Evolutionary conservation across 2,888 invertebrate genomes (phyloP).

Genomic region (Cremastinae sp.): DNA sequence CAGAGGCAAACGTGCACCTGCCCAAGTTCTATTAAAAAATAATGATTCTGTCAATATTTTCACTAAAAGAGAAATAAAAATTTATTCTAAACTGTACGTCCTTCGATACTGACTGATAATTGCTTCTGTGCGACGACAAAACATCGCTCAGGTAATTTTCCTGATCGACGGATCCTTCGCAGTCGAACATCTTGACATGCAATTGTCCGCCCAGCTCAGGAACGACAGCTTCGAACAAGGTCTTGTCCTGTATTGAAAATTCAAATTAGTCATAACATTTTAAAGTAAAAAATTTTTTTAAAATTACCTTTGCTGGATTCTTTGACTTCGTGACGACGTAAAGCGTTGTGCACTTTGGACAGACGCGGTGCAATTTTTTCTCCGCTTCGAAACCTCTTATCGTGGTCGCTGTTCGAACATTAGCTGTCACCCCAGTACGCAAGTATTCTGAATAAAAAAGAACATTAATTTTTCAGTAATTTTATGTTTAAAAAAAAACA

Average conservation of each 20-base stretch:
- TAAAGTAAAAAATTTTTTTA: background rate
- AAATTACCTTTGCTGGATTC: conserved; percentile 66
- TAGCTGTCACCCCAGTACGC: conserved; percentile 74
- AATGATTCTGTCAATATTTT: conserved; percentile 20
- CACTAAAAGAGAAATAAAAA: background rate
- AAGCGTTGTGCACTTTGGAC: conserved; percentile 69
- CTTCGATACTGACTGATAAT: conserved; percentile 71
- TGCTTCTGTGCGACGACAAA: conserved; percentile 74
- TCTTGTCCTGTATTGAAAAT: conserved; percentile 63
- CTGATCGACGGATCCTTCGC: conserved; percentile 70
- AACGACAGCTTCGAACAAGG: conserved; percentile 68
- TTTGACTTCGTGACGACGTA: conserved; percentile 72
- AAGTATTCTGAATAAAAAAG: conserved; percentile 67
- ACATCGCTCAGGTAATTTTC: conserved; percentile 72
- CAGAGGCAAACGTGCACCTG: conserved; percentile 71
- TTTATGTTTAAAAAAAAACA: background rate
- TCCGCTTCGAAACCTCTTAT: conserved; percentile 69
- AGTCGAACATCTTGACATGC: conserved; percentile 73
- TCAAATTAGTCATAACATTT: background rate
- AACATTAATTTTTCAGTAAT: background rate
- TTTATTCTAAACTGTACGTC: background rate
- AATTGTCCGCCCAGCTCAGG: conserved; percentile 75
- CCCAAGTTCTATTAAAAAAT: conserved; percentile 70
- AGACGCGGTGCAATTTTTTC: conserved; percentile 68
- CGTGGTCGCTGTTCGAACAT: conserved; percentile 74